Conservation (phyloP, 2,888 invertebrate genomes). For the Trisateles emortualis region DNA sequence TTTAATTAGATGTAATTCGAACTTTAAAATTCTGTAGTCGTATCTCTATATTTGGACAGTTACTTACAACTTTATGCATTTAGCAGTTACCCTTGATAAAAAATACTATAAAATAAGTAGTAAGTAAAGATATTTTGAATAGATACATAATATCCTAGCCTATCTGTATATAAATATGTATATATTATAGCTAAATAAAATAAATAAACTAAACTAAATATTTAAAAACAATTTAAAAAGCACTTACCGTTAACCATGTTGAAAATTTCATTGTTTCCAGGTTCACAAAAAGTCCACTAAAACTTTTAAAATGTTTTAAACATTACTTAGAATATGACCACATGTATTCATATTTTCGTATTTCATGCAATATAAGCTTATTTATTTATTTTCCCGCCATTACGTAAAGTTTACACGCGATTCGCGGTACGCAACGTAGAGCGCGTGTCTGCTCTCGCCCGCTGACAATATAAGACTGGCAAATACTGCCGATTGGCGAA, state of each 20-base stretch:
- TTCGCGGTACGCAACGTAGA: conserved; percentile 42
- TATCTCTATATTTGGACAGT: no score
- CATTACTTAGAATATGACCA: conserved; percentile 31
- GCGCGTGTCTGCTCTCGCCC: conserved; percentile 58
- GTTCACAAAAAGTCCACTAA: conserved; percentile 47
- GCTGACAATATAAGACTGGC: conserved; percentile 65
- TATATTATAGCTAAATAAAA: no score
- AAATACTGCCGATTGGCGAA: conserved; percentile 54
- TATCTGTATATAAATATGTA: no score
- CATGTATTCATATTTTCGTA: conserved; percentile 18
- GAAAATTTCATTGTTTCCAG: conserved; percentile 62
- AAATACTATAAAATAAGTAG: no score
- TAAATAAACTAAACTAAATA: no score
- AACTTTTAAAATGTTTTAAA: conserved; percentile 27
- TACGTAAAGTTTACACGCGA: conserved; percentile 75
- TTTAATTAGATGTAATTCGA: neutral
- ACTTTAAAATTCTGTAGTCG: neutral
- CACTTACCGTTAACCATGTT: conserved; percentile 62
- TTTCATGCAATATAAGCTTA: conserved; percentile 11
- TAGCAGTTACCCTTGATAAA: no score
- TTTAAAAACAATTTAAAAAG: neutral
- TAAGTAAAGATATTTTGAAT: no score
- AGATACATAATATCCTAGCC: no score
- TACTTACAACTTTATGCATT: no score
- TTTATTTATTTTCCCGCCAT: conserved; percentile 70